Conservation (phyloP, 2,888 invertebrate genomes). For the Papilio elwesi region DNA sequence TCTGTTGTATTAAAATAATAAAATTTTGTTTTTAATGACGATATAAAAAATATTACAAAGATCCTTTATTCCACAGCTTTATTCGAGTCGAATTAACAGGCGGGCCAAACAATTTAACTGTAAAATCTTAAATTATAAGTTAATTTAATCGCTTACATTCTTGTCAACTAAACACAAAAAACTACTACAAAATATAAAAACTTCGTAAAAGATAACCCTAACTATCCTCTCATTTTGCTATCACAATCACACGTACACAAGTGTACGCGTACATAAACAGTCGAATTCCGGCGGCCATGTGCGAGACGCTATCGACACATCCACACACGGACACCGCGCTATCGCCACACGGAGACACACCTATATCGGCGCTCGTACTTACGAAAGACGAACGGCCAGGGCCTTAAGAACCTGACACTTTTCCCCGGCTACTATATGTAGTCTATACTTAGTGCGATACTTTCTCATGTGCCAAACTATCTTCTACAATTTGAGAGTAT, state of each 20-base stretch:
- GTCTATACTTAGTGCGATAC: not conserved
- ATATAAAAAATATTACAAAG: no score
- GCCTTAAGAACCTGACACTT: conserved; percentile 10
- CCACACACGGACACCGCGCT: no score
- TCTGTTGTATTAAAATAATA: no score
- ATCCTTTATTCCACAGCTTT: no score
- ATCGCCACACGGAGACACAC: conserved; percentile 56
- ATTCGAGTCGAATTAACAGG: no score
- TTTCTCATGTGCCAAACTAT: not conserved
- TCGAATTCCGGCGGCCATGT: conserved; percentile 56
- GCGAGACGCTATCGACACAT: conserved; percentile 54
- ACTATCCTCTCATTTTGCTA: not conserved
- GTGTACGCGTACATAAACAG: conserved; percentile 41
- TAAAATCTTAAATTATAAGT: no score
- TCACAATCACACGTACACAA: not conserved
- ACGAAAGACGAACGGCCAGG: conserved; percentile 45
- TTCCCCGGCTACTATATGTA: no score
- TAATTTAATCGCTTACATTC: no score
- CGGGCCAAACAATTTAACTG: no score
- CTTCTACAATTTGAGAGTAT: not conserved
- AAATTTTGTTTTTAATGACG: no score
- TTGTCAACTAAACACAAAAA: no score
- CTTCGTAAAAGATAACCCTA: conserved; percentile 10
- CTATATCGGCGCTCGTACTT: conserved; percentile 48
- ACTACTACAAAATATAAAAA: not conserved